phyloP scores from a whole-genome alignment of 2,113 vertebrate genomes.

The Excalfactoria chinensis region DNA sequence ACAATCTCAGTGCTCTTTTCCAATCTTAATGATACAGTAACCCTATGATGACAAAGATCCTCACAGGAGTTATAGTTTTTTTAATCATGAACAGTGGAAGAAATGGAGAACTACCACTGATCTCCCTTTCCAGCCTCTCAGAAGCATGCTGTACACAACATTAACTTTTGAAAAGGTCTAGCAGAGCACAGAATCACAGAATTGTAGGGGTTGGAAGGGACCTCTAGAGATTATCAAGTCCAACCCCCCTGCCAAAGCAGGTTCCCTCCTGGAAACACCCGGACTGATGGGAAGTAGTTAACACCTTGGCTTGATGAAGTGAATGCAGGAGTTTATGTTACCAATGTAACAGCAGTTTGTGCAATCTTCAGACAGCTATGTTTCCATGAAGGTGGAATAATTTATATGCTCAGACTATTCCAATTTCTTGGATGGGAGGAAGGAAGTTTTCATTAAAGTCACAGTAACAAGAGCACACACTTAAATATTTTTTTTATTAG shows the following conservation, averaged over 20 bases:
- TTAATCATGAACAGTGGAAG: background rate
- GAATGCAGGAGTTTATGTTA: background rate
- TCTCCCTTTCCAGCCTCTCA: background rate
- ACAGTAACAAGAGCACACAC: background rate
- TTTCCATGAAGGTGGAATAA: background rate
- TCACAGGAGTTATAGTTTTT: background rate
- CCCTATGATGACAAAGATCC: background rate
- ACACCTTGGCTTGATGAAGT: conserved; percentile 39
- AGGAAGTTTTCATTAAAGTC: background rate
- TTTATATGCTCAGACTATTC: background rate
- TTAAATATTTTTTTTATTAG: background rate
- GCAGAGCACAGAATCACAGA: no score
- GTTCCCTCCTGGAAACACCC: conserved; percentile 23
- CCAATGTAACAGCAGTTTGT: background rate
- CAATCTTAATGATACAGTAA: no score
- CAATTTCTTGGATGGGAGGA: background rate
- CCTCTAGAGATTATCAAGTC: no score
- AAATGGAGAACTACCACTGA: background rate
- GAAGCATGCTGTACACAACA: background rate
- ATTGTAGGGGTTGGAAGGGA: no score
- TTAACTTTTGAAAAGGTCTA: conserved; percentile 45
- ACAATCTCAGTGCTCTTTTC: no score
- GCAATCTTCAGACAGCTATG: background rate
- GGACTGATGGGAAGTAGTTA: conserved; percentile 63
- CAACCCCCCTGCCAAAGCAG: no score